Percentiles rank a stretch among this genome's conserved stretches.
These are phyloP conservation scores for Hartigia nigra DNA, from an alignment of 2,888 invertebrate genomes.

Conservation along the genomic window DNA sequence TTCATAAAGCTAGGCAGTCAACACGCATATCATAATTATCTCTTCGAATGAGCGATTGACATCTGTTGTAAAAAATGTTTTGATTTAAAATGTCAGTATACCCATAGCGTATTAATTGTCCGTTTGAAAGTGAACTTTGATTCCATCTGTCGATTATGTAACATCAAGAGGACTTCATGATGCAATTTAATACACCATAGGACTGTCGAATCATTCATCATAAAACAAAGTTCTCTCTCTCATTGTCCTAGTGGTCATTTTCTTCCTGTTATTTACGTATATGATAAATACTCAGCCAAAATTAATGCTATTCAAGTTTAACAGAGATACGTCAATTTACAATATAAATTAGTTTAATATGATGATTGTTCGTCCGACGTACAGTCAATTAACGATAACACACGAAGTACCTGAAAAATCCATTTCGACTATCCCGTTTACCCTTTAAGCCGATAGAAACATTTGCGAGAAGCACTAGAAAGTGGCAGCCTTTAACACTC, in stretches of 20 bases:
- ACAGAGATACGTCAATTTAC: neutral
- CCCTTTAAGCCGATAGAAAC: neutral
- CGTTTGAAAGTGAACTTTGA: neutral
- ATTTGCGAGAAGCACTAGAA: neutral
- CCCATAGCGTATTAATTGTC: neutral
- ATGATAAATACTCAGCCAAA: too few relatives aligned
- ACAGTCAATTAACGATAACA: neutral
- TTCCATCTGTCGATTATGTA: neutral
- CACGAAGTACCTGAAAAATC: neutral
- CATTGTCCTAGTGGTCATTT: neutral
- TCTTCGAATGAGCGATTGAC: neutral
- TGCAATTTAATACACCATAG: neutral
- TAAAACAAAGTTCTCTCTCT: neutral
- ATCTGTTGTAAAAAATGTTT: neutral
- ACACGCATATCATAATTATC: neutral
- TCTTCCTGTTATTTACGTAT: too few relatives aligned
- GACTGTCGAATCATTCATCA: neutral
- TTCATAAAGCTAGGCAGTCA: neutral
- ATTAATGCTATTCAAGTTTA: neutral
- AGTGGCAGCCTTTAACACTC: neutral
- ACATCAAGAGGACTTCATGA: neutral
- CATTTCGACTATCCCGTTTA: neutral
- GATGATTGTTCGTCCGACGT: neutral
- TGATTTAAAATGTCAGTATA: neutral
- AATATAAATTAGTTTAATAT: neutral